A percentile compares a stretch with the other conserved stretches of the same genome.
Conservation (phyloP, 1,140 invertebrate genomes). For the Chrysomallon squamiferum region DNA sequence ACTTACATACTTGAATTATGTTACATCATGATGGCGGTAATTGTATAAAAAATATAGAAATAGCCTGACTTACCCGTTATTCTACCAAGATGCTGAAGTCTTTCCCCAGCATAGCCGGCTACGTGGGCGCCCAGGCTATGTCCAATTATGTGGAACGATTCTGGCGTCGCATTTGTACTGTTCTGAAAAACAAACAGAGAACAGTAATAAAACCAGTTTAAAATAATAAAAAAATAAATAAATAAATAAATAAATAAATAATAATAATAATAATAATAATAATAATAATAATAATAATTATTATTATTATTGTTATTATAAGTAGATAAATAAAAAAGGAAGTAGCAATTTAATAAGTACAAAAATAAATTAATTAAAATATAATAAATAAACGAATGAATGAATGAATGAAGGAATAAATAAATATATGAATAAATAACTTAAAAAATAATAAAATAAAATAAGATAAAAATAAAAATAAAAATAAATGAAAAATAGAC, state of each 20-base stretch:
- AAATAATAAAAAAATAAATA: neutral
- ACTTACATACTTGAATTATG: too few species aligned
- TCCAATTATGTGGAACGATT: slow-evolving; percentile 49
- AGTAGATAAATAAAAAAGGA: too few species aligned
- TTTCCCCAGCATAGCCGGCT: slow-evolving; percentile 53
- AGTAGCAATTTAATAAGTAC: too few species aligned
- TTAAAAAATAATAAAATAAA: too few species aligned
- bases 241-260: neutral
- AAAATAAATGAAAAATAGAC: too few species aligned
- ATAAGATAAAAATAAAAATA: too few species aligned
- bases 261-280: neutral
- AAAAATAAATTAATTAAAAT: too few species aligned
- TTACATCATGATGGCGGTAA: too few species aligned
- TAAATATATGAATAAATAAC: too few species aligned
- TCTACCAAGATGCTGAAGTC: slow-evolving; percentile 68
- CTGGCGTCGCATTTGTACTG: neutral
- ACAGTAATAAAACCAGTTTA: neutral
- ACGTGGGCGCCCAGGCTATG: slow-evolving; percentile 59
- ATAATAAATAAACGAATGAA: too few species aligned
- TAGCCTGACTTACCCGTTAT: slow-evolving; percentile 76
- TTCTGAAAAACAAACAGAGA: slow-evolving; percentile 11
- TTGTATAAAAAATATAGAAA: too few species aligned
- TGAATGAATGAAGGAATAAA: too few species aligned
- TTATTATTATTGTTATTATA: neutral
- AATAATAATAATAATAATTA: neutral